phyloP scores from a whole-genome alignment of 2,797 vertebrate genomes.

The Emys orbicularis region DNA sequence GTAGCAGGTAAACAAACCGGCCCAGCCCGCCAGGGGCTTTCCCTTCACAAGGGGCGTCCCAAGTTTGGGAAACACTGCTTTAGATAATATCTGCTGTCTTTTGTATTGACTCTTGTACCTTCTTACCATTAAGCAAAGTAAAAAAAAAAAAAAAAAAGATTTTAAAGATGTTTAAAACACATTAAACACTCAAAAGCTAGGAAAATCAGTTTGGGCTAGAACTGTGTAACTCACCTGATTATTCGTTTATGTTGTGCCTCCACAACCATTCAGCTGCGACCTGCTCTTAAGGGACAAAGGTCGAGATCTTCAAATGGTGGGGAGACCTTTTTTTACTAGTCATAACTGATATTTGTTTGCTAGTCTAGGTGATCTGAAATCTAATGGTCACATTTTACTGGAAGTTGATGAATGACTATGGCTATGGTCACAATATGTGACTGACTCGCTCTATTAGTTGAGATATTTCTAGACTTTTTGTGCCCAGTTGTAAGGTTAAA shows the following conservation, averaged over 20 bases:
- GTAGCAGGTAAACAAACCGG: too few species aligned
- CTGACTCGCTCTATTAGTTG: neutral
- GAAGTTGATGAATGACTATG: neutral
- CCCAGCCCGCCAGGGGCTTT: too few species aligned
- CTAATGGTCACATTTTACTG: neutral
- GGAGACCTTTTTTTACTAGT: neutral
- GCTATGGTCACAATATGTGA: neutral
- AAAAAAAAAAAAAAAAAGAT: neutral
- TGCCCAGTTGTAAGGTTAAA: neutral
- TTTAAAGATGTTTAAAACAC: neutral
- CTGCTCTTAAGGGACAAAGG: neutral
- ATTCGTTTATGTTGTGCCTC: neutral
- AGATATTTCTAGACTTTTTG: neutral
- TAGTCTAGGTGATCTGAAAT: neutral
- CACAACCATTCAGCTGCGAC: fast-evolving
- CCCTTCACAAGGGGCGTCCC: too few species aligned
- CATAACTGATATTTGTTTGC: neutral
- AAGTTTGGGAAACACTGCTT: neutral
- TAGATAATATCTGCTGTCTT: neutral
- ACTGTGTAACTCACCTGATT: neutral
- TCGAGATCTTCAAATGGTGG: neutral
- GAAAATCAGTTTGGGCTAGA: neutral
- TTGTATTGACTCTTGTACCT: neutral
- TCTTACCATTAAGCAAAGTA: neutral
- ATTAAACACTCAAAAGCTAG: neutral